Conservation (phyloP, 2,113 vertebrate species). For the Percina caprodes region DNA sequence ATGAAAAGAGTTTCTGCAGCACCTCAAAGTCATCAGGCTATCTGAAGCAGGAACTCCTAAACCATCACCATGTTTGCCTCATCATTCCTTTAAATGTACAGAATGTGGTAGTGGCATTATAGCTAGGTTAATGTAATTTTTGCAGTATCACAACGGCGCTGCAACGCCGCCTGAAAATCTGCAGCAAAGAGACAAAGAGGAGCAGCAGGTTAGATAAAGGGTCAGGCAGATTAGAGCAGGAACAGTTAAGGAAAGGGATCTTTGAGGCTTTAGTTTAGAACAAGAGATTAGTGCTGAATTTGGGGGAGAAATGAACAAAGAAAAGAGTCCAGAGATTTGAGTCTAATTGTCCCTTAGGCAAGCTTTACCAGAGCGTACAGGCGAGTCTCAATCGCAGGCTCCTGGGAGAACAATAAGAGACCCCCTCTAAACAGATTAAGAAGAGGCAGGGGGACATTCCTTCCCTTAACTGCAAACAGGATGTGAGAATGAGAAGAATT, state of each 20-base stretch:
- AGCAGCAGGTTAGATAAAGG: slow-evolving; percentile 40
- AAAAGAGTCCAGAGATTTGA: slow-evolving; percentile 55
- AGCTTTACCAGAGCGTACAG: slow-evolving; percentile 52
- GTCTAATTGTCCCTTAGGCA: slow-evolving; percentile 60
- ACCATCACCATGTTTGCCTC: slow-evolving; percentile 17
- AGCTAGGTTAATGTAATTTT: slow-evolving; percentile 21
- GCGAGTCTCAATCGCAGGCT: slow-evolving; percentile 39
- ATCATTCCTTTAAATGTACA: slow-evolving; percentile 13
- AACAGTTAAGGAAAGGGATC: slow-evolving; percentile 56
- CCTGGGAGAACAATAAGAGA: slow-evolving; percentile 69
- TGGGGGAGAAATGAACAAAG: slow-evolving; percentile 39
- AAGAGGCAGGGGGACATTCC: slow-evolving; percentile 74
- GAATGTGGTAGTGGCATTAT: slow-evolving; percentile 16
- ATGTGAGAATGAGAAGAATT: slow-evolving; percentile 45
- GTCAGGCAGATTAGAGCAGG: slow-evolving; percentile 62
- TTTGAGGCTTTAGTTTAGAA: slow-evolving; percentile 61
- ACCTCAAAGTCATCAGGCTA: slow-evolving; percentile 12
- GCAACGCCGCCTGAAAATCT: slow-evolving; percentile 19
- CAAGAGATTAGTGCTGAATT: slow-evolving; percentile 57
- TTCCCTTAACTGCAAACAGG: slow-evolving; percentile 63
- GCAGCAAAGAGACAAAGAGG: slow-evolving; percentile 18
- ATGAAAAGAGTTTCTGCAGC: slow-evolving; percentile 21
- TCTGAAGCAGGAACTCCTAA: slow-evolving; percentile 31
- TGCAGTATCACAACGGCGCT: slow-evolving; percentile 25
- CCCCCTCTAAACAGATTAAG: slow-evolving; percentile 71